Conservation (phyloP, 2,113 vertebrate genomes). For the Corythoichthys haematopterus region DNA sequence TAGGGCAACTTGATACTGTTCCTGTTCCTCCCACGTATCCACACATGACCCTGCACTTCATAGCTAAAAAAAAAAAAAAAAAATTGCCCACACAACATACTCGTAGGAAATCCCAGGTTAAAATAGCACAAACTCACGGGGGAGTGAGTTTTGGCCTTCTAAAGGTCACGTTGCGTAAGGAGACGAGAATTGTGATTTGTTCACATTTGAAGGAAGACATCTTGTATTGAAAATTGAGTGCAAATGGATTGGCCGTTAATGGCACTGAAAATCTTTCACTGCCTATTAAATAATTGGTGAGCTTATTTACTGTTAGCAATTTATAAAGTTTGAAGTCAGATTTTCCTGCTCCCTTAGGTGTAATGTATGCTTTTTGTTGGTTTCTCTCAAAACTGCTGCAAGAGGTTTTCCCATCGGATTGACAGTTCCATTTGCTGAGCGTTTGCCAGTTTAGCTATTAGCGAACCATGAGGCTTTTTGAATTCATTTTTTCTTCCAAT, state of each 20-base stretch:
- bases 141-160: conserved; percentile 48
- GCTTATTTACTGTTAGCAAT: too few species aligned
- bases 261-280: too few species aligned
- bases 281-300: too few species aligned
- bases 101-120: conserved; percentile 63
- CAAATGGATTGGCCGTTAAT: too few species aligned
- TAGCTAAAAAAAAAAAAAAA: conserved; percentile 41
- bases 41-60: conserved; percentile 63
- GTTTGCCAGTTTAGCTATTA: neutral
- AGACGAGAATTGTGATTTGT: conserved; percentile 14
- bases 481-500: neutral
- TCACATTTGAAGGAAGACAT: conserved; percentile 12
- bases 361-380: neutral
- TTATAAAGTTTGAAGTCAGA: too few species aligned
- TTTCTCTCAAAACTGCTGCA: neutral
- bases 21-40: conserved; percentile 56
- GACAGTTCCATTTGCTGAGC: neutral
- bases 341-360: too few species aligned
- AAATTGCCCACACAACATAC: conserved; percentile 58
- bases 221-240: neutral
- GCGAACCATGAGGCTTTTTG: neutral
- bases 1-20: conserved; percentile 42
- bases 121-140: conserved; percentile 46
- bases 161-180: conserved; percentile 34
- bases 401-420: neutral